Conservation (phyloP, 1,140 invertebrate genomes). For the Magallana ariakensis region DNA sequence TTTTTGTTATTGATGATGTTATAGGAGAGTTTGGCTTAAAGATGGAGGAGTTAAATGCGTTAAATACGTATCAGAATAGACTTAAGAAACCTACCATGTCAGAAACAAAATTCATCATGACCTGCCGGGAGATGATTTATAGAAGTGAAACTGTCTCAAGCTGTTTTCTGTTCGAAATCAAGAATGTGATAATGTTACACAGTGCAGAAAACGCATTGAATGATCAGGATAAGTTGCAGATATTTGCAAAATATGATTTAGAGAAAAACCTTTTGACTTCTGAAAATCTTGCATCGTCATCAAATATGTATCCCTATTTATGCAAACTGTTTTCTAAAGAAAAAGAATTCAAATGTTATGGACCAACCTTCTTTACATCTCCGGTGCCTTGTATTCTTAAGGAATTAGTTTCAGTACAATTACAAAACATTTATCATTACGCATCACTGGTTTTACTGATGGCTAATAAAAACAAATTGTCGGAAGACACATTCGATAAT, state of each 20-base stretch:
- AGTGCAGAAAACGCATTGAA: not conserved
- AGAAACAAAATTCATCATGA: no score
- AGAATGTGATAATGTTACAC: not conserved
- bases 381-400: not conserved
- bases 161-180: not conserved
- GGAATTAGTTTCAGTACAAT: not conserved
- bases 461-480: not conserved
- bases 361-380: not conserved
- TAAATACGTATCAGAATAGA: no score
- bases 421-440: not conserved
- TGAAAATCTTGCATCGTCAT: not conserved
- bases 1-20: no score
- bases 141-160: no score
- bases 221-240: not conserved
- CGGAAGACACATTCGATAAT: not conserved
- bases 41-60: no score
- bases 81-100: no score
- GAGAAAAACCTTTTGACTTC: not conserved
- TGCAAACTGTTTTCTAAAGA: slow-evolving; percentile 14
- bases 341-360: not conserved
- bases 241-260: not conserved
- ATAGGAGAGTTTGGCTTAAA: no score
- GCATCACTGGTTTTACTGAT: not conserved
- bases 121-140: no score
- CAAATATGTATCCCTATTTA: not conserved